These are phyloP conservation scores for Drosophila lutescens DNA, from an alignment of 2,888 invertebrate genomes.

Conservation along the genomic window DNA sequence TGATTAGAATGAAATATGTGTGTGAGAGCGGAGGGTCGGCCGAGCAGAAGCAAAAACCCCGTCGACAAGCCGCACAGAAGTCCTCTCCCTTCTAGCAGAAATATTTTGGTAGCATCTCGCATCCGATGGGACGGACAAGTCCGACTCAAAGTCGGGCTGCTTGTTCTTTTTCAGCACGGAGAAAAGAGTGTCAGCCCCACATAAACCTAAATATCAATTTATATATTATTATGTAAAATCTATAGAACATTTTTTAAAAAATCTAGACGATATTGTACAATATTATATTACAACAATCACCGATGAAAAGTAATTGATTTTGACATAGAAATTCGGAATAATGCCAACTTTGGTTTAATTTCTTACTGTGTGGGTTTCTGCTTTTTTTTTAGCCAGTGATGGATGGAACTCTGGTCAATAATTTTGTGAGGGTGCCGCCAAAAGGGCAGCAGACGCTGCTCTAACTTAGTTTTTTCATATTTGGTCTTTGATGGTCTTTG, in stretches of 20 bases:
- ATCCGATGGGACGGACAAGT: conserved; percentile 68
- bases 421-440: conserved; percentile 83
- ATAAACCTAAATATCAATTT: too few relatives aligned
- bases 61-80: conserved; percentile 49
- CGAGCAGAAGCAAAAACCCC: conserved; percentile 22
- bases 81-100: conserved; percentile 69
- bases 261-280: too few relatives aligned
- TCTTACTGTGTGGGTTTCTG: conserved; percentile 11
- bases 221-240: too few relatives aligned
- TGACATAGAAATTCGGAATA: background rate
- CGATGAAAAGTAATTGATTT: too few relatives aligned
- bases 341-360: conserved; percentile 13
- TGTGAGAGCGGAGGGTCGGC: conserved; percentile 22
- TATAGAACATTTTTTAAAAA: too few relatives aligned
- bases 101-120: conserved; percentile 76
- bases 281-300: too few relatives aligned
- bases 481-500: conserved; percentile 51
- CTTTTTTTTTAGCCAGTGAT: conserved; percentile 24
- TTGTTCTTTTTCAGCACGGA: conserved; percentile 21
- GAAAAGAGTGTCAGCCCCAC: background rate
- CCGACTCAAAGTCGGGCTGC: conserved; percentile 57
- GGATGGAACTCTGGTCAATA: conserved; percentile 78
- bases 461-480: conserved; percentile 43
- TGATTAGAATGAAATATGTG: conserved; percentile 78
- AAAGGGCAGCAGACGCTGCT: conserved; percentile 66